A percentile compares a stretch with the other conserved stretches of the same genome.
phyloP scores from a whole-genome alignment of 2,797 vertebrate species.

The Nyctalus aviator region DNA sequence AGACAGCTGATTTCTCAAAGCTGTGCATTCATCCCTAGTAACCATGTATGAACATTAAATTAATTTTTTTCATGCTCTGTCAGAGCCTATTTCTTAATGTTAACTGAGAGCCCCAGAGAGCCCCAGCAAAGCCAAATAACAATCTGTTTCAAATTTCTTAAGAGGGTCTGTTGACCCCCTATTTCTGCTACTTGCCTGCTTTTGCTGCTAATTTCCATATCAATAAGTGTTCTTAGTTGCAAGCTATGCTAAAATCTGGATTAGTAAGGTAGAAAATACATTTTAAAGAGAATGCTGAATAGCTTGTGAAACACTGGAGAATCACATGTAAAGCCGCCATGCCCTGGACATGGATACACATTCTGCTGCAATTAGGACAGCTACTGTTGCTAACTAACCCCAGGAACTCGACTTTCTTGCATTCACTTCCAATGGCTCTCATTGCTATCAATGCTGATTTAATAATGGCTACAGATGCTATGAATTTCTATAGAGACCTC shows the following conservation, averaged over 20 bases:
- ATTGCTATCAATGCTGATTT: neutral
- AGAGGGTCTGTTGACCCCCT: neutral
- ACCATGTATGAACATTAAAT: neutral
- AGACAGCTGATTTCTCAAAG: neutral
- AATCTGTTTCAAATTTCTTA: neutral
- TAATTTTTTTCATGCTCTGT: neutral
- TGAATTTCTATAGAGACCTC: neutral
- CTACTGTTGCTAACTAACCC: neutral
- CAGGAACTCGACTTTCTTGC: neutral
- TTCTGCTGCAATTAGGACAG: neutral
- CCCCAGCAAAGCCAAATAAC: neutral
- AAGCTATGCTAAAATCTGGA: neutral
- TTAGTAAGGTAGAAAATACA: neutral
- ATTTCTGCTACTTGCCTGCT: neutral
- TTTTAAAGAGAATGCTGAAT: neutral
- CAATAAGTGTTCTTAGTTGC: neutral
- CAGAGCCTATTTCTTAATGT: neutral
- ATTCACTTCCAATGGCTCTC: neutral
- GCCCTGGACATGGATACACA: neutral
- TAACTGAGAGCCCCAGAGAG: neutral
- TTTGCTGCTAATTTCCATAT: constrained; percentile 20
- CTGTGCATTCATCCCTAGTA: neutral
- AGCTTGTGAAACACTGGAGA: neutral
- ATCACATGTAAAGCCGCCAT: neutral
- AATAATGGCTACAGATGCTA: neutral